Conservation (phyloP, 2,113 vertebrate species). For the Tetrao urogallus region DNA sequence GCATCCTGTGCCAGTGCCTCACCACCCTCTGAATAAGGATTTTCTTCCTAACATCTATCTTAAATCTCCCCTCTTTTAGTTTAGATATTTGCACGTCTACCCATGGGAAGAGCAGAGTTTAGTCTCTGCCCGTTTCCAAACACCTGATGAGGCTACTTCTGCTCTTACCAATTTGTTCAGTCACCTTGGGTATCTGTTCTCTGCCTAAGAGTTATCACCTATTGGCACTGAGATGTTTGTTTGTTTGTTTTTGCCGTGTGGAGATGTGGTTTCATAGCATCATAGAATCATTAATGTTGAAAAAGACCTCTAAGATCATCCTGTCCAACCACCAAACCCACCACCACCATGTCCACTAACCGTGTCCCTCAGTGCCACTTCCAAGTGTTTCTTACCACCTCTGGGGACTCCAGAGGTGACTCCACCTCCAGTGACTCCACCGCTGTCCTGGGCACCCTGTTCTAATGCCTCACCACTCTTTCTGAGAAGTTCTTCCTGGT, state of each 20-base stretch:
- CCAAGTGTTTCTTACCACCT: no score
- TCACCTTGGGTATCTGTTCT: neutral
- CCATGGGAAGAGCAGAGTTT: accelerated
- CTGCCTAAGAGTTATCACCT: neutral
- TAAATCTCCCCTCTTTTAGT: neutral
- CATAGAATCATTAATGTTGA: no score
- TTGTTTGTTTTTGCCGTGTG: neutral
- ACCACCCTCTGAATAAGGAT: neutral
- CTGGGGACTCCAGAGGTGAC: no score
- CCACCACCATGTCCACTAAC: no score
- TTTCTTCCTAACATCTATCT: neutral
- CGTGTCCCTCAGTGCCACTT: no score
- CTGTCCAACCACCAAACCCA: no score
- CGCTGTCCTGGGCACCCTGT: no score
- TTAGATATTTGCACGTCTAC: neutral
- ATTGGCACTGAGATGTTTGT: neutral
- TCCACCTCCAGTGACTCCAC: no score
- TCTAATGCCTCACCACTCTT: no score
- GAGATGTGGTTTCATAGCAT: neutral
- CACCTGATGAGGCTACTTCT: neutral
- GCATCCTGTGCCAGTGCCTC: neutral
- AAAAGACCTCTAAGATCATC: no score
- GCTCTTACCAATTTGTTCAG: neutral
- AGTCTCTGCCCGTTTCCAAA: neutral
- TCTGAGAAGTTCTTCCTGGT: no score